Evolutionary conservation across 2,797 vertebrate species (phyloP).

Genomic region (Coregonus ussuriensis): DNA sequence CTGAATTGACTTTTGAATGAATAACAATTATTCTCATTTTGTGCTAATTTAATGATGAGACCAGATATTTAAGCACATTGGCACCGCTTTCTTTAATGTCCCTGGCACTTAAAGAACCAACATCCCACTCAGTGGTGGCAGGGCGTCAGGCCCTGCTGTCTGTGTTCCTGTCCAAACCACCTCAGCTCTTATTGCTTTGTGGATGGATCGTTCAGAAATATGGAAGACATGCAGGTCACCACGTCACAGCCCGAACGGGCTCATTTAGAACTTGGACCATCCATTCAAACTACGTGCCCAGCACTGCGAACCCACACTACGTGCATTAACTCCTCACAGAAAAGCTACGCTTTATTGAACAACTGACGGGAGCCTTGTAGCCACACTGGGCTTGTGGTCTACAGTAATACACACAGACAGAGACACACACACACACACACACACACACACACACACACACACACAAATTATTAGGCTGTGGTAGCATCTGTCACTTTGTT

Average conservation of each 20-base stretch:
- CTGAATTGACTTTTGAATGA: background rate
- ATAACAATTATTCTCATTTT: background rate
- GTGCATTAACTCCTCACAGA: slow-evolving; percentile 61
- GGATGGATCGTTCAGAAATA: slow-evolving; percentile 22
- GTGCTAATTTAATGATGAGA: background rate
- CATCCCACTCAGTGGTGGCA: background rate
- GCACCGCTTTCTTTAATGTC: background rate
- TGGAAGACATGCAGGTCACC: background rate
- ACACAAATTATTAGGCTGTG: background rate
- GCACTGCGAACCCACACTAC: slow-evolving; percentile 61
- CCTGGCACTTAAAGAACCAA: background rate
- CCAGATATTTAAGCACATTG: background rate
- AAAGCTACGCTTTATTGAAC: slow-evolving; percentile 62
- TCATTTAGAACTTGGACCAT: slow-evolving; percentile 56
- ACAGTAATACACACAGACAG: slow-evolving; percentile 1
- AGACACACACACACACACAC: background rate
- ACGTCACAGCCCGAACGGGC: slow-evolving; percentile 32
- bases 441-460: slow-evolving; percentile 2
- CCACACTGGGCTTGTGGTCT: slow-evolving; percentile 53
- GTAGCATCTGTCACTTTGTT: too few relatives aligned
- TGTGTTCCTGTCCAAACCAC: background rate
- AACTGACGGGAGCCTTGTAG: slow-evolving; percentile 50
- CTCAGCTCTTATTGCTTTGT: slow-evolving; percentile 22
- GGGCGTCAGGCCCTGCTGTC: background rate
- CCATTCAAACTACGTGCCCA: slow-evolving; percentile 65